These are phyloP conservation scores for Xenus cinereus DNA, from an alignment of 2,113 vertebrate genomes.

Conservation along the genomic window DNA sequence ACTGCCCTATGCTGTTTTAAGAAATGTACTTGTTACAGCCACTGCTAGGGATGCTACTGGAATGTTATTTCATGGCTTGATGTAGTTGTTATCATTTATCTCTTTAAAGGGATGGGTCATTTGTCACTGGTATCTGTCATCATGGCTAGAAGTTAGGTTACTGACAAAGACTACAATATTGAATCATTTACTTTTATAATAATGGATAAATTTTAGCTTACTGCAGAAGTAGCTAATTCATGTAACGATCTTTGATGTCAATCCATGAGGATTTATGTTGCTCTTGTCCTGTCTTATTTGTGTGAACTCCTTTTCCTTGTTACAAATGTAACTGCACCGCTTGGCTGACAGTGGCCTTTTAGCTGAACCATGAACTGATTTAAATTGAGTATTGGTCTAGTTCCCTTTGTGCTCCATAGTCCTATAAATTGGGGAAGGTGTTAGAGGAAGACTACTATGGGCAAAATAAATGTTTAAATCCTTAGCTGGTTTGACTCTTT, in stretches of 20 bases:
- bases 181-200: not conserved
- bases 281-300: not conserved
- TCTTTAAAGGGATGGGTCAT: not conserved
- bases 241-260: not conserved
- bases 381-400: not conserved
- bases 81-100: constrained; percentile 4
- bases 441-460: not conserved
- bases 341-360: constrained; percentile 10
- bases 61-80: not conserved
- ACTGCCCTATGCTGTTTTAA: not conserved
- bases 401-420: not conserved
- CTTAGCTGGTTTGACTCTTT: not conserved
- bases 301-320: not conserved
- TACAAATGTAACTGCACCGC: not conserved
- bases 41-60: not conserved
- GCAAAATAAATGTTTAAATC: not conserved
- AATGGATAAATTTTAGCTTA: not conserved
- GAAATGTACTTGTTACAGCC: not conserved
- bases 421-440: not conserved
- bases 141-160: not conserved
- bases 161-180: not conserved
- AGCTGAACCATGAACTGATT: constrained; percentile 2
- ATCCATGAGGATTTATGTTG: not conserved
- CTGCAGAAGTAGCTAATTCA: not conserved
- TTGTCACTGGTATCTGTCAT: not conserved